Base-by-base conservation (phyloP, 2,888 invertebrate genomes). In the Ochropacha duplaris region DNA sequence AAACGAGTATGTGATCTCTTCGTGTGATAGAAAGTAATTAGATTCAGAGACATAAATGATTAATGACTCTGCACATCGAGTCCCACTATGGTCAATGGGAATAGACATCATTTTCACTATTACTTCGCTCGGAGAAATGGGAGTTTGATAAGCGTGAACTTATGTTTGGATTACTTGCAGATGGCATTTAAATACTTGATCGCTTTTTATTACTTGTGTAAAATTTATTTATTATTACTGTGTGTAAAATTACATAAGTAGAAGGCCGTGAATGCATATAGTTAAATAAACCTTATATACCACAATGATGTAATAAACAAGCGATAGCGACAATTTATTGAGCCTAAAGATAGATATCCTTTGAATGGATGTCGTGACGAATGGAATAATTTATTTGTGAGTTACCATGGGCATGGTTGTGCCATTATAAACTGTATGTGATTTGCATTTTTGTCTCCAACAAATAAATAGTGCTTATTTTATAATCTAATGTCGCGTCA, bases 371-470 rank as follows among this genome's bases (percentile, higher is more conserved):
- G 72, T 78, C 78, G 79, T 81, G 79, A 78, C 78, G 71, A 75
- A 75, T 73, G 71, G 72, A 72, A 79, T 83, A 82, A 82, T 76
- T 84, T 78, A 74, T 74, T 71, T 67, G 66, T 73, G 67, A 71
- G 74, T 71, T 74, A 74, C 71, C 69, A 63, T 66, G 65, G 65
- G 68, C 76, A 72, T 77, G 69, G 74, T 65, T 68, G 60, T 72
- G 76, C 75, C 75, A 74, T 81, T 74, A 78, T 75, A 76, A 77
- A 81, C 65, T 59, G 68, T 72, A 66, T 69, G 62, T 54, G 61
- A 86, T 87, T 86, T 81, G 81, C 85, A 87, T 88, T 79, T 85
- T 81, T 76, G 78, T 78, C 67, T 72, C 70, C 66, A 69, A 65
- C 68, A 76, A 79, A 80, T 67, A 70, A 61, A 69, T 75, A 73